Evolutionary conservation across 2,113 vertebrate genomes (phyloP).

Genomic region (Fulica atra): DNA sequence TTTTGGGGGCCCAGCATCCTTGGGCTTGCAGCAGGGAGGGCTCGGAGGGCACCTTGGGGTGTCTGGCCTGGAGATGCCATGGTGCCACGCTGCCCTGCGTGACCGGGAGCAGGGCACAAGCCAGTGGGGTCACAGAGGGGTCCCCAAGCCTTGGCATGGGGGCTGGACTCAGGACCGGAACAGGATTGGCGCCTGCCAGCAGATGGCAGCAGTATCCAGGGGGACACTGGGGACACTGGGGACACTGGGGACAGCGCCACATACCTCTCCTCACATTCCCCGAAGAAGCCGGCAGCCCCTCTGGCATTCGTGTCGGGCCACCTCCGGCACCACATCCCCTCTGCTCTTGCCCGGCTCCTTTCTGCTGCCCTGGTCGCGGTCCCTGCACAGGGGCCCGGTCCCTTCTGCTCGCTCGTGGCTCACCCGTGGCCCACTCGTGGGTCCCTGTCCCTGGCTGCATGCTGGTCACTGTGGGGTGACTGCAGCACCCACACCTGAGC

Average conservation of each 20-base stretch:
- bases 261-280: accelerated
- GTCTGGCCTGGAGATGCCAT: accelerated
- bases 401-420: not conserved
- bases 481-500: not conserved
- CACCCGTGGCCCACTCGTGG: accelerated
- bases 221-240: not conserved
- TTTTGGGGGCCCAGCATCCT: not conserved
- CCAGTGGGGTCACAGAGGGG: not conserved
- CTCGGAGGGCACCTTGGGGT: not conserved
- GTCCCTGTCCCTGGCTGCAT: not conserved
- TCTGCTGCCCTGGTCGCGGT: accelerated
- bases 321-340: not conserved
- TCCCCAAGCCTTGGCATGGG: accelerated
- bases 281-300: accelerated
- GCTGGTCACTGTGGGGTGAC: not conserved
- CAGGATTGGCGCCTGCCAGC: slow-evolving; percentile 24
- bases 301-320: not conserved
- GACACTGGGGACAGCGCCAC: not conserved
- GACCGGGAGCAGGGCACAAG: not conserved
- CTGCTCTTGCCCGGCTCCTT: not conserved
- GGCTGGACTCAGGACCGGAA: not conserved
- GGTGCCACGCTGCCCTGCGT: not conserved
- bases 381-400: accelerated
- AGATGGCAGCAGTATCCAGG: slow-evolving; percentile 52
- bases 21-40: not conserved